Evolutionary conservation across 2,888 invertebrate genomes (phyloP).

Genomic region (Tachina fera): DNA sequence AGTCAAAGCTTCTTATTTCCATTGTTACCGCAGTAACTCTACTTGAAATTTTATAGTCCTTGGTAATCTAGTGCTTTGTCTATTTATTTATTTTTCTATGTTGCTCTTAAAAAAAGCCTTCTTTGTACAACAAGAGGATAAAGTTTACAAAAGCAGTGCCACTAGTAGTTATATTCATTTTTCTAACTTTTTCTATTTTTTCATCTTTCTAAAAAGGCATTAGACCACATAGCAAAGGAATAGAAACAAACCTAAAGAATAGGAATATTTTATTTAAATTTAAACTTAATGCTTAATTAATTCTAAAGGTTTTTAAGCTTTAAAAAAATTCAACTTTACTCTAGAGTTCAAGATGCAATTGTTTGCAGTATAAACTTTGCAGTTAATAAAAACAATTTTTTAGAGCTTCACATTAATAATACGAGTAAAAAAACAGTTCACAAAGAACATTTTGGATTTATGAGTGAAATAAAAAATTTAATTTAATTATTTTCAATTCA

Average conservation of each 20-base stretch:
- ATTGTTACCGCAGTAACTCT: neutral
- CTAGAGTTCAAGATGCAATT: too few species aligned
- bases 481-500: neutral
- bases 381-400: too few species aligned
- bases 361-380: too few species aligned
- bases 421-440: too few species aligned
- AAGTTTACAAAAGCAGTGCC: conserved; percentile 22
- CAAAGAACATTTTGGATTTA: neutral
- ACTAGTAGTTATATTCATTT: neutral
- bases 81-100: too few species aligned
- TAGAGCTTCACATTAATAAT: too few species aligned
- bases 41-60: conserved; percentile 4
- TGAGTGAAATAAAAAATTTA: neutral
- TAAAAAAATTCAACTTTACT: too few species aligned
- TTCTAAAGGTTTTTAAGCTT: too few species aligned
- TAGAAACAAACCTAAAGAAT: neutral
- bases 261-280: neutral
- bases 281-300: neutral
- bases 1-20: neutral
- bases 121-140: conserved; percentile 6
- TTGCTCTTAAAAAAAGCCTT: neutral
- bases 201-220: neutral
- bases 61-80: neutral
- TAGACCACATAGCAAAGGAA: neutral
- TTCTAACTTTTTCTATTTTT: neutral